Base-by-base conservation (phyloP, 1,140 invertebrate genomes). In the Drosophila melanica region DNA sequence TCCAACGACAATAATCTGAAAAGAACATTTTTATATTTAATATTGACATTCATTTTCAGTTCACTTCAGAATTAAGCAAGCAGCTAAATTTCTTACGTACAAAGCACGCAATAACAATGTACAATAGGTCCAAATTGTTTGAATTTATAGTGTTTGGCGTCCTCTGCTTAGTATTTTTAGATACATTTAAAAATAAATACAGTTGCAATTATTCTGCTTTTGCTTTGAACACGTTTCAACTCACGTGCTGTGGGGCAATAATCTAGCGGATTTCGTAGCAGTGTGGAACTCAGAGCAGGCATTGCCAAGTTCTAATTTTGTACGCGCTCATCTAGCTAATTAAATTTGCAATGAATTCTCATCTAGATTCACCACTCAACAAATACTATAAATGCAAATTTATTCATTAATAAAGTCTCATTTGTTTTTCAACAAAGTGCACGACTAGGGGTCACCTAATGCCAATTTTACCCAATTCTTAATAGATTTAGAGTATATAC, bases 241-340 rank as follows among this genome's bases (percentile, higher is more conserved):
- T 79, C 69, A 66, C 74, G 69, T 66, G 69, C 63, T 53, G 53
- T 51, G 47, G 50, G 53, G 68, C 74, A 79, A 77, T 79, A 79
- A 73, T 79, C 74, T 79, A 79, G 77, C 68, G 35, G 77, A 55
- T 79, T 79, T 79, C 77, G 63, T 44, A 33, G 59, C 47, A 64
- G 39, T 59, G 41, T 58, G 47, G 20, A 27, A 55, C 53, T 35
- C 20, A 45, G 9, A 39, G 20, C 41, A 30, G 44, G 27, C 42
- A 63, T 42, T 71, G 67, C 73, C 73, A 71, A 71, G 68, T 64
- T 57, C 67, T 75, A 75, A 59, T 65, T 59, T 47, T 75, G 69
- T 14, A 16, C 35, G 7, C 33, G 12, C 42, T 41, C 64, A 42
- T 55, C 41, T 68, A 68, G 65, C 45, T 41, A 54, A 63, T 69